phyloP scores from a whole-genome alignment of 2,113 vertebrate species.

The Tauraco erythrolophus region DNA sequence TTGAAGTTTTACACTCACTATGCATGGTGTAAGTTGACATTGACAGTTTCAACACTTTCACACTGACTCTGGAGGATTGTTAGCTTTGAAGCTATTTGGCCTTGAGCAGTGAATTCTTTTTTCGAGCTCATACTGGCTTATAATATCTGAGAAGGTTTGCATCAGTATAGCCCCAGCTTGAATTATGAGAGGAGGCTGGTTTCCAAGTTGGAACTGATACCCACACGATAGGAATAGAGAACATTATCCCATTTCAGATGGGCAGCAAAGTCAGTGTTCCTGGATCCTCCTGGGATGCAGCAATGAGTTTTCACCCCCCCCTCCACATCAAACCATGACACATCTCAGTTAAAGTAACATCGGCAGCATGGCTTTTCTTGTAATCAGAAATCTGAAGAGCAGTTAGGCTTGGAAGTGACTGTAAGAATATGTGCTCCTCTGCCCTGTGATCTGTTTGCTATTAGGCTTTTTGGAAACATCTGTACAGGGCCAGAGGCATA shows the following conservation, averaged over 20 bases:
- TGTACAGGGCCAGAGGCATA: slow-evolving; percentile 64
- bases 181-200: slow-evolving; percentile 76
- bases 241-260: slow-evolving; percentile 70
- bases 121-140: slow-evolving; percentile 90
- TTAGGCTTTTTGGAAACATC: slow-evolving; percentile 74
- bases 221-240: slow-evolving; percentile 68
- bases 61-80: slow-evolving; percentile 90
- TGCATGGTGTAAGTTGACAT: slow-evolving; percentile 90
- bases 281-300: slow-evolving; percentile 43
- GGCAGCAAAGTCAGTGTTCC: slow-evolving; percentile 70
- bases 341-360: slow-evolving; percentile 57
- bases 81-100: slow-evolving; percentile 98
- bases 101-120: slow-evolving; percentile 96
- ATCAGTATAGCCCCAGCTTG: slow-evolving; percentile 74
- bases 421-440: slow-evolving; percentile 53
- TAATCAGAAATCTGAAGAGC: slow-evolving; percentile 48
- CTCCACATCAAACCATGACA: too few relatives aligned
- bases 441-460: slow-evolving; percentile 78
- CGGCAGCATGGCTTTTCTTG: slow-evolving; percentile 31
- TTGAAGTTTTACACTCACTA: slow-evolving; percentile 90
- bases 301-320: slow-evolving; percentile 71
- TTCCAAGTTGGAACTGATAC: slow-evolving; percentile 77
- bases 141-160: slow-evolving; percentile 85
- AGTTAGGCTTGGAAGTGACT: slow-evolving; percentile 50
- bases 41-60: slow-evolving; percentile 93